Evolutionary conservation across 2,888 invertebrate genomes (phyloP).

Genomic region (Pollenia amentaria): DNA sequence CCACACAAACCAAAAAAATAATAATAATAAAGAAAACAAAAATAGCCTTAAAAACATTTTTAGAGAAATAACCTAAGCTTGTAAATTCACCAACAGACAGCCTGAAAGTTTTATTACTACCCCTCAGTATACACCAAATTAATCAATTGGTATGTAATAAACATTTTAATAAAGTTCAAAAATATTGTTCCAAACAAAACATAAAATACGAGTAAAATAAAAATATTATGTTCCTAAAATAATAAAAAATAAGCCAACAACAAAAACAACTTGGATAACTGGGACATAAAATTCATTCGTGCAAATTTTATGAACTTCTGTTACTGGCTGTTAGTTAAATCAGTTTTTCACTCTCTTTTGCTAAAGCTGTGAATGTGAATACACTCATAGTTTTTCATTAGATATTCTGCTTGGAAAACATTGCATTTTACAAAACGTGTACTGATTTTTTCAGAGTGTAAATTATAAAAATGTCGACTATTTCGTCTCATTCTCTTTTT

Average conservation of each 20-base stretch:
- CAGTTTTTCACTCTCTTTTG: background rate
- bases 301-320: slow-evolving; percentile 81
- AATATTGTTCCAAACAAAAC: slow-evolving; percentile 44
- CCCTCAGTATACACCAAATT: background rate
- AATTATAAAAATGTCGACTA: too few relatives aligned
- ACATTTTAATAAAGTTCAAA: slow-evolving; percentile 54
- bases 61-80: background rate
- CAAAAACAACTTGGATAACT: slow-evolving; percentile 43
- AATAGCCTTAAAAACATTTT: background rate
- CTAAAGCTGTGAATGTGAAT: background rate
- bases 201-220: background rate
- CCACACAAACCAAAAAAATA: background rate
- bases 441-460: too few relatives aligned
- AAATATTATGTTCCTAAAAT: background rate
- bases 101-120: slow-evolving; percentile 10
- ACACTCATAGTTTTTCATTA: too few relatives aligned
- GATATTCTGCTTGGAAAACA: too few relatives aligned
- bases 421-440: too few relatives aligned
- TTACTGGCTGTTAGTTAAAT: slow-evolving; percentile 43
- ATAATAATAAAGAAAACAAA: too few relatives aligned
- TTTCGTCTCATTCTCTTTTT: too few relatives aligned
- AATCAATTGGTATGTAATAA: slow-evolving; percentile 52
- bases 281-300: slow-evolving; percentile 81
- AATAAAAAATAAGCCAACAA: background rate
- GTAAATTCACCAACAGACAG: background rate